phyloP scores from a whole-genome alignment of 64 coral and sea anemone species.

The Montipora efflorescens region DNA sequence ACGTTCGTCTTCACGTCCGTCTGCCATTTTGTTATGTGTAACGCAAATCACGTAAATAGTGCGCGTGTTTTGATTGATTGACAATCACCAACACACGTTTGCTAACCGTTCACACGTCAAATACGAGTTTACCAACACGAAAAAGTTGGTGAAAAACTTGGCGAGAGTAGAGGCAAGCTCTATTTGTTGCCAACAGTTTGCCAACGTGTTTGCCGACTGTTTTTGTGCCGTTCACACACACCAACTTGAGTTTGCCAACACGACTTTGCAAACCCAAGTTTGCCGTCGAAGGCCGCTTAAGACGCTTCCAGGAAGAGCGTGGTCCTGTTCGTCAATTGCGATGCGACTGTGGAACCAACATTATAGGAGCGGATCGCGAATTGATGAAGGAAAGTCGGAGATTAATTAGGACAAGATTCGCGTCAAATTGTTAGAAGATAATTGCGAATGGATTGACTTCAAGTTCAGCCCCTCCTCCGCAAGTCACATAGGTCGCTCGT shows the following conservation, averaged over 20 bases:
- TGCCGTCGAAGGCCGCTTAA: too few species aligned
- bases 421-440: not conserved
- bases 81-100: not conserved
- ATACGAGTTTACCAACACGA: not conserved
- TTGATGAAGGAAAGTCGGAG: not conserved
- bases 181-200: too few species aligned
- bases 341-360: too few species aligned
- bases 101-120: not conserved
- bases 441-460: constrained; percentile 52
- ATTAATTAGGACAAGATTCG: not conserved
- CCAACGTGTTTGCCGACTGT: too few species aligned
- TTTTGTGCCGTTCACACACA: too few species aligned
- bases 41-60: constrained; percentile 3
- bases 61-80: not conserved
- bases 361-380: not conserved
- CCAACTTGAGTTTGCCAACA: too few species aligned
- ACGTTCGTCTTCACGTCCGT: not conserved
- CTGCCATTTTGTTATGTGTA: not conserved
- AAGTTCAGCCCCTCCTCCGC: not conserved
- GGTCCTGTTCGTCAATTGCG: not conserved
- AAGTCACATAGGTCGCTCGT: not conserved
- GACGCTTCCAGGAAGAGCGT: not conserved
- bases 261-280: too few species aligned
- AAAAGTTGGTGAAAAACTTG: too few species aligned
- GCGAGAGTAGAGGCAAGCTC: too few species aligned